A percentile compares a stretch with the other conserved stretches of the same genome.
These are phyloP conservation scores for Diprion similis DNA, from an alignment of 1,140 invertebrate genomes.

Conservation along the genomic window DNA sequence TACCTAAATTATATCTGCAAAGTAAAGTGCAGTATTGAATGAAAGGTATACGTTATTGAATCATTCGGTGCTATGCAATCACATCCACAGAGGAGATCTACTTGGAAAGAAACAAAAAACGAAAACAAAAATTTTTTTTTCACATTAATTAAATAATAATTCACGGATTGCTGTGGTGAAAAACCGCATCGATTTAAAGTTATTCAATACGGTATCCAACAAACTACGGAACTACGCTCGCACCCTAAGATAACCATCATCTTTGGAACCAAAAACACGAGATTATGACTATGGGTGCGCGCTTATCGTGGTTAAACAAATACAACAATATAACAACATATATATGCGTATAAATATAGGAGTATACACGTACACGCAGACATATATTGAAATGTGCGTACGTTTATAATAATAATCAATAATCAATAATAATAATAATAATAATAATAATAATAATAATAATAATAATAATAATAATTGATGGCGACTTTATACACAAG, in stretches of 20 bases:
- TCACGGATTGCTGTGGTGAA: slow-evolving; percentile 8
- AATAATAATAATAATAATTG: slow-evolving; percentile 26
- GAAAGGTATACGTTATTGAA: not conserved
- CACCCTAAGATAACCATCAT: not conserved
- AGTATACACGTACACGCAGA: no score
- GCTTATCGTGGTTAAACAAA: not conserved
- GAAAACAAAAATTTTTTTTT: not conserved
- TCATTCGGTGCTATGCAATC: slow-evolving; percentile 18
- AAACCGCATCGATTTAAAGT: not conserved
- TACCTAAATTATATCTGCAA: not conserved
- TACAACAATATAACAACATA: slow-evolving; percentile 11
- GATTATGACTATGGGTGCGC: not conserved
- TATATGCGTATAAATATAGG: no score
- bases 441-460: slow-evolving; percentile 15
- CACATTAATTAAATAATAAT: not conserved
- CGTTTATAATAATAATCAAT: slow-evolving; percentile 26
- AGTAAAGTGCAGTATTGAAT: not conserved
- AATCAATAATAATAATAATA: slow-evolving; percentile 21
- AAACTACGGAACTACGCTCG: slow-evolving; percentile 3
- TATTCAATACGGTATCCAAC: not conserved
- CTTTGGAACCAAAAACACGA: slow-evolving; percentile 4
- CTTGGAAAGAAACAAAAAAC: slow-evolving; percentile 14
- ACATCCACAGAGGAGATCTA: slow-evolving; percentile 25
- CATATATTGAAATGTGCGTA: no score
- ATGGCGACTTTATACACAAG: slow-evolving; percentile 46